Conservation (phyloP, 2,888 invertebrate genomes). For the Labia minor region DNA sequence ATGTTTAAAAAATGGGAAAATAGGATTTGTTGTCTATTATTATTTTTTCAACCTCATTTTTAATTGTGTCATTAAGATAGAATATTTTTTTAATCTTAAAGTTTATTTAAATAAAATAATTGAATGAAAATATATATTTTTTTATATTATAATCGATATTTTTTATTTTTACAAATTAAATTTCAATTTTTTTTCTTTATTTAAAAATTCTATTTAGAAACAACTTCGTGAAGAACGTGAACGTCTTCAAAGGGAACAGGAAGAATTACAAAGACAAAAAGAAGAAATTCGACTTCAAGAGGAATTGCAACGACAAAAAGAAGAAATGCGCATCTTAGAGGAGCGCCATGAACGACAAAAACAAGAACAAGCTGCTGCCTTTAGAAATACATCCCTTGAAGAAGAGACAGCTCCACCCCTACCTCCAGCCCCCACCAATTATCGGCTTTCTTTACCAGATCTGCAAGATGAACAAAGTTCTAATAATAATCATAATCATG, state of each 20-base stretch:
- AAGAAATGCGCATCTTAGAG: conserved; percentile 39
- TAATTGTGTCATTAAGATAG: no score
- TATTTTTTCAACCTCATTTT: background rate
- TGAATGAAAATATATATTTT: no score
- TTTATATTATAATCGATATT: no score
- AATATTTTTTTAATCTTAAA: no score
- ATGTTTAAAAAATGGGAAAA: background rate
- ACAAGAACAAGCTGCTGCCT: conserved; percentile 26
- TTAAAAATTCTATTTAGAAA: conserved; percentile 39
- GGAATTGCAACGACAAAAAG: conserved; percentile 36
- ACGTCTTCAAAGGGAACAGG: conserved; percentile 63
- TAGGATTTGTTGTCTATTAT: background rate
- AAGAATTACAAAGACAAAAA: conserved; percentile 61
- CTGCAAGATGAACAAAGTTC: conserved; percentile 39
- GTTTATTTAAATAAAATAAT: no score
- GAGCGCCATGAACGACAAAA: conserved; percentile 35
- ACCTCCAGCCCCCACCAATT: conserved; percentile 37
- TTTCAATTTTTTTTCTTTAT: background rate
- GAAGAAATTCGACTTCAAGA: conserved; percentile 59
- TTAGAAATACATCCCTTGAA: conserved; percentile 19
- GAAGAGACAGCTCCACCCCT: conserved; percentile 37
- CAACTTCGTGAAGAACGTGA: conserved; percentile 69
- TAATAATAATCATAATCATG: conserved; percentile 34
- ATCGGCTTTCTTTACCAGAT: conserved; percentile 48
- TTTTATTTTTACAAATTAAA: background rate